phyloP scores from a whole-genome alignment of 2,113 vertebrate species.

The Craseonycteris thonglongyai region DNA sequence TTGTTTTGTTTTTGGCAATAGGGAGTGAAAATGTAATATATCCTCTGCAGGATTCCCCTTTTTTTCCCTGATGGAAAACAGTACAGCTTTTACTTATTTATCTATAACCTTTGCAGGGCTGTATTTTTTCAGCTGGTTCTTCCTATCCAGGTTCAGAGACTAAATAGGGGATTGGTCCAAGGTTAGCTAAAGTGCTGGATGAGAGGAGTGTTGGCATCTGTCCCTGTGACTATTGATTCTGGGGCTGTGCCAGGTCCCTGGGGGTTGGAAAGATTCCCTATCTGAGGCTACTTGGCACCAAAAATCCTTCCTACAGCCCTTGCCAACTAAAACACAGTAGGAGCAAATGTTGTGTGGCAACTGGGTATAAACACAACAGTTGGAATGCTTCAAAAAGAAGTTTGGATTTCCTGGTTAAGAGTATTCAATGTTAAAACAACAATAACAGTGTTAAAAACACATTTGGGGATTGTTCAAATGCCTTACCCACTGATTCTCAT shows the following conservation, averaged over 20 bases:
- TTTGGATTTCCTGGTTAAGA: slow-evolving; percentile 72
- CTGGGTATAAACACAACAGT: slow-evolving; percentile 72
- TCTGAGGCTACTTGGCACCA: slow-evolving; percentile 67
- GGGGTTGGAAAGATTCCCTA: slow-evolving; percentile 71
- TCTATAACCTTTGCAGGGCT: slow-evolving; percentile 46
- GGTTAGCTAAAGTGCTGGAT: slow-evolving; percentile 57
- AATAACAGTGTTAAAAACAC: slow-evolving; percentile 74
- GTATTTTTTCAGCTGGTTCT: slow-evolving; percentile 72
- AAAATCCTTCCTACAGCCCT: slow-evolving; percentile 59
- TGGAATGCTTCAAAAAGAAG: slow-evolving; percentile 69
- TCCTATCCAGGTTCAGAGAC: slow-evolving; percentile 41
- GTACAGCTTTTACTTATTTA: slow-evolving; percentile 63
- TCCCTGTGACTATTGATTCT: slow-evolving; percentile 68
- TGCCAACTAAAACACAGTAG: slow-evolving; percentile 74
- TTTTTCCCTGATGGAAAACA: slow-evolving; percentile 44
- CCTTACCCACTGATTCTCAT: slow-evolving; percentile 64
- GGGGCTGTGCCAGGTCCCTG: slow-evolving; percentile 59
- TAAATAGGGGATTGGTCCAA: slow-evolving; percentile 47
- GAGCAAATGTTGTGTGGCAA: slow-evolving; percentile 72
- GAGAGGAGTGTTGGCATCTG: slow-evolving; percentile 56
- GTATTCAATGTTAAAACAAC: slow-evolving; percentile 76
- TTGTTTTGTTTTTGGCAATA: too few relatives aligned
- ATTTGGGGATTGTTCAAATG: slow-evolving; percentile 70
- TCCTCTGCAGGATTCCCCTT: slow-evolving; percentile 46
- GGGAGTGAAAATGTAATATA: too few relatives aligned